Evolutionary conservation across 2,888 invertebrate species (phyloP), one percentile per base, ranked within the genome.

Genomic region (Hemistola chrysoprasaria): DNA sequence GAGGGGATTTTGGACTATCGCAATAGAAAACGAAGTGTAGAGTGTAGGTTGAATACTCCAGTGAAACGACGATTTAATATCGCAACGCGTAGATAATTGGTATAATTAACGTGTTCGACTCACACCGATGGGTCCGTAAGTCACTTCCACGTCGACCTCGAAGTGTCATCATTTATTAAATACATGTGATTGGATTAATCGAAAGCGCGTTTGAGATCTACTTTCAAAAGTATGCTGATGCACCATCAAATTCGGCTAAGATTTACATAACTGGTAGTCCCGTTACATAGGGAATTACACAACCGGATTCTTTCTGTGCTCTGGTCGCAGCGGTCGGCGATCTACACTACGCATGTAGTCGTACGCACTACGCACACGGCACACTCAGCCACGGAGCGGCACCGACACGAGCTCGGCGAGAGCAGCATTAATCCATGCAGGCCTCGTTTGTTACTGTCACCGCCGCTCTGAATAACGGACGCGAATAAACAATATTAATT

Each of bases 231-330:
- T 67, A 69, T 71, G 67, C 65, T 64, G 64, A 69, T 73, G 70
- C 61, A 65, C 65, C 73, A 74, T 81, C 75, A 86, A 86, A 84
- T 85, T 88, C 83, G 86, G 81, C 78, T 81, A 61, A 69, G 66
- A 86, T 87, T 85, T 85, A 73, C 87, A 87, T 87, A 86, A 87
- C 87, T 83, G 78, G 87, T 83, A 67, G 80, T 81, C 71, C 87
- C 87, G 86, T 86, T 87, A 85, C 68, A 70, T 76, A 79, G 79
- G 77, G 81, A 78, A 83, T 84, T 81, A 82, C 78, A 79, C 79
- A 83, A 85, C 81, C 81, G 79, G 81, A 73, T 78, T 78, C 62
- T 71, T 66, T 60, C 54, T 55, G 61, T 55, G 59, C 60, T n/a
- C n/a, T n/a, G n/a, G n/a, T 58, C 63, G 56, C 61, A 60, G 59